A percentile compares a stretch with the other conserved stretches of the same genome.
Conservation (phyloP, 2,888 invertebrate genomes). For the Netelia fuscicornis region DNA sequence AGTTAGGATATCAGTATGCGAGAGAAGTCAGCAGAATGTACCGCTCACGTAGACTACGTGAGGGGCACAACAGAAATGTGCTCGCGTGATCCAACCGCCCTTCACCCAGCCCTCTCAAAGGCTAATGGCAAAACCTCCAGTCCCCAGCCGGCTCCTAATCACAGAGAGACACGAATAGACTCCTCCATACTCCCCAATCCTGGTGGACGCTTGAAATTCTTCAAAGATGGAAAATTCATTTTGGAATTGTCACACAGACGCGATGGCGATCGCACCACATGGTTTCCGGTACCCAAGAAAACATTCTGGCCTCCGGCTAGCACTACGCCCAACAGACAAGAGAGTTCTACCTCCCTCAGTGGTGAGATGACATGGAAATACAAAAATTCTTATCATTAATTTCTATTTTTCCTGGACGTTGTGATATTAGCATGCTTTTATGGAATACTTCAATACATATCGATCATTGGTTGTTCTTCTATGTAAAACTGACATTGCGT, state of each 20-base stretch:
- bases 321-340: constrained; percentile 89
- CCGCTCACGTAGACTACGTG: constrained; percentile 84
- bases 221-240: constrained; percentile 96
- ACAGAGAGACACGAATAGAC: constrained; percentile 81
- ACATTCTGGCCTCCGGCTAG: constrained; percentile 94
- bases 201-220: constrained; percentile 92
- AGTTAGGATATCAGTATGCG: constrained; percentile 83
- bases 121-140: constrained; percentile 83
- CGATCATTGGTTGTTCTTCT: too few relatives aligned
- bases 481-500: background rate
- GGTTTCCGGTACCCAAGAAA: constrained; percentile 96
- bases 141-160: constrained; percentile 78
- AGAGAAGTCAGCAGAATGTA: constrained; percentile 84
- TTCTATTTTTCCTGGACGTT: too few relatives aligned
- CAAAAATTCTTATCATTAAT: too few relatives aligned
- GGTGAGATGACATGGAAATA: constrained; percentile 86
- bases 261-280: constrained; percentile 93
- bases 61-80: constrained; percentile 84
- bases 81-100: constrained; percentile 83
- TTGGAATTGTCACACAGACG: constrained; percentile 92
- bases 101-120: constrained; percentile 82
- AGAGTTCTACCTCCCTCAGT: constrained; percentile 93
- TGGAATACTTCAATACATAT: too few relatives aligned
- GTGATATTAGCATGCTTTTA: too few relatives aligned
- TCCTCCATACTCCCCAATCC: constrained; percentile 83